Evolutionary conservation across 2,888 invertebrate species (phyloP).

Genomic region (Hirtodrosophila confusa): DNA sequence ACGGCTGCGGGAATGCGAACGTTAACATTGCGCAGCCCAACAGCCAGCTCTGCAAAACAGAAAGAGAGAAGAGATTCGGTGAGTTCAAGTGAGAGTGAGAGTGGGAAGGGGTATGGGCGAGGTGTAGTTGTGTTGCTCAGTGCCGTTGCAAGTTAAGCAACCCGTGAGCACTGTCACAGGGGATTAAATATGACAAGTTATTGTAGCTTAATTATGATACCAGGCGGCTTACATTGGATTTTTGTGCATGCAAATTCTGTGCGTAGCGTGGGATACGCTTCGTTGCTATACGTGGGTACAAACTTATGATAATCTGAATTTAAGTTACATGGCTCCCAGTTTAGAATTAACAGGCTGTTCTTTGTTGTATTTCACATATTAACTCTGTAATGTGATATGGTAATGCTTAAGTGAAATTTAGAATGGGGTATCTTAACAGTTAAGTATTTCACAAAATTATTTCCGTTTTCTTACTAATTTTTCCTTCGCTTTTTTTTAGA

Average conservation of each 20-base stretch:
- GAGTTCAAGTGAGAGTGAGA: neutral
- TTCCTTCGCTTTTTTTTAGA: too few species aligned
- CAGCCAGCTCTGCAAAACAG: conserved; percentile 73
- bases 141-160: conserved; percentile 29
- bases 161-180: conserved; percentile 43
- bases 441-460: too few species aligned
- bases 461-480: too few species aligned
- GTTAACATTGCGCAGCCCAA: conserved; percentile 87
- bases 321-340: conserved; percentile 5
- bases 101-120: conserved; percentile 7
- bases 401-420: too few species aligned
- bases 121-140: conserved; percentile 6
- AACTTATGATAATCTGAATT: conserved; percentile 8
- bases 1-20: conserved; percentile 89
- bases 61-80: conserved; percentile 14
- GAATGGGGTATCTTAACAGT: too few species aligned
- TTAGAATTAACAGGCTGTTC: conserved; percentile 10
- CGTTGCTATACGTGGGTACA: neutral
- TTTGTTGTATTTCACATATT: neutral
- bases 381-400: too few species aligned
- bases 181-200: conserved; percentile 76
- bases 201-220: conserved; percentile 78
- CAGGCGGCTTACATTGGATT: conserved; percentile 66
- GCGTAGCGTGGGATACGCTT: neutral
- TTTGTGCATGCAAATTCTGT: conserved; percentile 19